A percentile compares a stretch with the other conserved stretches of the same genome.
phyloP scores from a whole-genome alignment of 2,113 vertebrate genomes.

The Macheiramphus alcinus region DNA sequence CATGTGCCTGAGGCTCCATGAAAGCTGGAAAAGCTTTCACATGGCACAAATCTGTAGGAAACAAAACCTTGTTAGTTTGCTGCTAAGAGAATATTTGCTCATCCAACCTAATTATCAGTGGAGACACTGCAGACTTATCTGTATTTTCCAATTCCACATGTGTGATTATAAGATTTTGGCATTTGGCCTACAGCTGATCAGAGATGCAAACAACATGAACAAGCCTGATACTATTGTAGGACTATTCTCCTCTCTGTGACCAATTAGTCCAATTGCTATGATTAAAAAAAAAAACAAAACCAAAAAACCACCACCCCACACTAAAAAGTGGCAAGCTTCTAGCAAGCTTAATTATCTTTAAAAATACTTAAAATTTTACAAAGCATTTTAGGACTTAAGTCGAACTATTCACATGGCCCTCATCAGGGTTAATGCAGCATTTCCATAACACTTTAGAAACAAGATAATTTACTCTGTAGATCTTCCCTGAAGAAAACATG shows the following conservation, averaged over 20 bases:
- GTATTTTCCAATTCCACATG: neutral
- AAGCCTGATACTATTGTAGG: neutral
- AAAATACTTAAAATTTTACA: neutral
- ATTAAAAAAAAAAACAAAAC: neutral
- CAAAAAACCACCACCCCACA: no score
- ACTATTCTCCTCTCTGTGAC: neutral
- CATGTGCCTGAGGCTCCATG: neutral
- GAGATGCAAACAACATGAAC: neutral
- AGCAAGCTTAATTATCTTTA: neutral
- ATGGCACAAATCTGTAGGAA: neutral
- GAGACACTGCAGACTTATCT: neutral
- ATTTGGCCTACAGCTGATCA: neutral
- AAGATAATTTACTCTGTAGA: neutral
- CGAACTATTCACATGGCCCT: neutral
- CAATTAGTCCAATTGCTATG: neutral
- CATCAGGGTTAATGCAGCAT: neutral
- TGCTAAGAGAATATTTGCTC: slow-evolving; percentile 10
- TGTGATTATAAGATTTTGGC: neutral
- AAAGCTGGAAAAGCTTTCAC: slow-evolving; percentile 14
- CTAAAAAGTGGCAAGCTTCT: neutral
- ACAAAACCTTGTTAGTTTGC: neutral
- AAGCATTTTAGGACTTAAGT: neutral
- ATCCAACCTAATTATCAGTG: neutral
- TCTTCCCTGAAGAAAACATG: neutral
- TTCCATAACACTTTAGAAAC: neutral